Base-by-base conservation (phyloP, 2,113 vertebrate species). In the Edolisoma coerulescens region DNA sequence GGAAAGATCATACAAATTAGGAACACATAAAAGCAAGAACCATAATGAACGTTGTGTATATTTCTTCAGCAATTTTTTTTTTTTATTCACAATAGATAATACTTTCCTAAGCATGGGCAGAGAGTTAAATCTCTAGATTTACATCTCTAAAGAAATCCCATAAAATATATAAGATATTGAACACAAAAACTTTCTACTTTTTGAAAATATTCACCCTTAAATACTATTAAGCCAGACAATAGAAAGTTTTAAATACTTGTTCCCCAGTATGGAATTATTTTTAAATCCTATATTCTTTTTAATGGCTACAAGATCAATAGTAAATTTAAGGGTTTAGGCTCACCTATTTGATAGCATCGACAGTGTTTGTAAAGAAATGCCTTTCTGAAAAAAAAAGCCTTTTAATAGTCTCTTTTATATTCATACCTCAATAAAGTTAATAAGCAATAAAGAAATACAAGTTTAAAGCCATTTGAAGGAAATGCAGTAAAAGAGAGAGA, bases 401-500 rank as follows among this genome's bases (percentile, higher is more conserved):
- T 82, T 91, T 75, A 93, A 81, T 95, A 86, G 26, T 35, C 8
- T 91, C 81, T 87, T 80, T 91, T 57, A 60, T 93, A 95, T 88
- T 89, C 59, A 85, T 89, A 94, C 23, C 69, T 76, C 53, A 91
- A 90, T 85, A 92, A 86, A 81, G 59, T 79, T 95, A 89, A 91
- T 78, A 69, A 79, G 73, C 57, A 94, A 91, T 56, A 86, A 63
- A 56, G 32, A 96, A 97, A 89, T 79, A 52, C 15, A 84, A 81
- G 37, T 92, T 91, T 87, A 69, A 95, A 75, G 15, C 57, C 35
- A 52, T 73, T 84, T 69, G 54, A 89, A 90, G 17, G 65, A 91
- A 92, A 95, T 53, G 73, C 26, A 79, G 26, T 41, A 33, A 41
- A 39, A 52, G 41, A 60, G 59, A 83, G 41, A 60, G 27, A 65